phyloP scores from a whole-genome alignment of 2,113 vertebrate genomes.

The Desmodus rotundus region DNA sequence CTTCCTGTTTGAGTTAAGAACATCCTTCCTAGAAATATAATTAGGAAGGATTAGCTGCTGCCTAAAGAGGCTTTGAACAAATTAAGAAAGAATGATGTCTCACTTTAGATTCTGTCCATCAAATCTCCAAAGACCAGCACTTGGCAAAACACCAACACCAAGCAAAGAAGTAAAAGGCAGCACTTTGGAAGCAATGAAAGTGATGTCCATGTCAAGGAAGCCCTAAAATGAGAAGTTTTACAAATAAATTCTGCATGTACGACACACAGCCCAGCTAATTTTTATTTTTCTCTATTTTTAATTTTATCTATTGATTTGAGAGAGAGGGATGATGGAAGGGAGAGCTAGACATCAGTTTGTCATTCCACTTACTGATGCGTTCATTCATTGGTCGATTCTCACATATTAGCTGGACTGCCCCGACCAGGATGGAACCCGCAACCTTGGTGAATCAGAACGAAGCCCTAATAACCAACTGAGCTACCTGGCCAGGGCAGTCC shows the following conservation, averaged over 20 bases:
- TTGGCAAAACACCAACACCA: constrained; percentile 35
- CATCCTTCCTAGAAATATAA: constrained; percentile 66
- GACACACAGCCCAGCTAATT: neutral
- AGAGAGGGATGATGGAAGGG: too few species aligned
- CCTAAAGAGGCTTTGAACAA: constrained; percentile 47
- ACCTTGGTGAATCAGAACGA: too few species aligned
- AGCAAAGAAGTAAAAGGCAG: neutral
- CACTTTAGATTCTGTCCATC: constrained; percentile 54
- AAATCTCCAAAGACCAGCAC: constrained; percentile 40
- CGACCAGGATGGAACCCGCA: too few species aligned
- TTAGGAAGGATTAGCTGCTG: constrained; percentile 59
- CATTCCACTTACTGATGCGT: too few species aligned
- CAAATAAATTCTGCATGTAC: neutral
- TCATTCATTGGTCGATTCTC: too few species aligned
- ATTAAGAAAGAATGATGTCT: constrained; percentile 54
- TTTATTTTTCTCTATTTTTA: neutral
- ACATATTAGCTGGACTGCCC: rapidly evolving
- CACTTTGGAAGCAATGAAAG: neutral
- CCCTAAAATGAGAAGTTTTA: neutral
- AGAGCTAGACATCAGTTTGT: too few species aligned
- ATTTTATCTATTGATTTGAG: too few species aligned
- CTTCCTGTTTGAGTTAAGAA: constrained; percentile 62
- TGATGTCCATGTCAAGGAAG: neutral
- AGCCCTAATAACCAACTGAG: too few species aligned
- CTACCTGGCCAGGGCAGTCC: neutral